Percentiles rank a stretch among this genome's conserved stretches.
Conservation (phyloP, 2,113 vertebrate species). For the Recurvirostra avosetta region DNA sequence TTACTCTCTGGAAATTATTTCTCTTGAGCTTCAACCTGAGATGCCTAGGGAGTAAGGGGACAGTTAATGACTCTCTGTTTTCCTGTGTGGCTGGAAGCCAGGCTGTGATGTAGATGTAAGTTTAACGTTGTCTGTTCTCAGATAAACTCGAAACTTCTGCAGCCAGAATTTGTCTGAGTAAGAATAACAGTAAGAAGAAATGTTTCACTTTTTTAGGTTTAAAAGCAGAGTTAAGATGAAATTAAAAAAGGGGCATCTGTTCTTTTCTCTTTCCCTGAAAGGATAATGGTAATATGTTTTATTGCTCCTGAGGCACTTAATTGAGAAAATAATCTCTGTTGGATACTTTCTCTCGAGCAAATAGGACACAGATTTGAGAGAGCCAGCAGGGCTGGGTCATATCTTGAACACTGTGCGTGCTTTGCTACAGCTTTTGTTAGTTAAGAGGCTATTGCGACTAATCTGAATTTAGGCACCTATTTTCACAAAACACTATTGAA, state of each 20-base stretch:
- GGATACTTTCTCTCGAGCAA: background rate
- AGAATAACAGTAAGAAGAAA: background rate
- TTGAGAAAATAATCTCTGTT: background rate
- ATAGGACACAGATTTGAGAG: background rate
- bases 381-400: background rate
- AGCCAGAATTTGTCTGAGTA: background rate
- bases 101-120: background rate
- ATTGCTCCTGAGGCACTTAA: background rate
- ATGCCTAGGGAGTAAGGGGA: background rate
- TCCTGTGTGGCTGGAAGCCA: slow-evolving; percentile 25
- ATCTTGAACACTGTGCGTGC: background rate
- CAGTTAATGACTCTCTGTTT: slow-evolving; percentile 10
- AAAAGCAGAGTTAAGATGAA: background rate
- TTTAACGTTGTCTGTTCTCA: background rate
- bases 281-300: background rate
- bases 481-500: background rate
- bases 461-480: background rate
- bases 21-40: slow-evolving; percentile 22
- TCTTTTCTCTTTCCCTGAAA: background rate
- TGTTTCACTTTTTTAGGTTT: background rate
- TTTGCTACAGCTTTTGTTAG: background rate
- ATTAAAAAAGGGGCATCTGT: background rate
- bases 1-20: slow-evolving; percentile 13
- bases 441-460: background rate
- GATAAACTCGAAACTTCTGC: background rate